Percentiles rank a stretch among this genome's conserved stretches.
Conservation (phyloP, 2,797 vertebrate species). For the Halcyon badia region DNA sequence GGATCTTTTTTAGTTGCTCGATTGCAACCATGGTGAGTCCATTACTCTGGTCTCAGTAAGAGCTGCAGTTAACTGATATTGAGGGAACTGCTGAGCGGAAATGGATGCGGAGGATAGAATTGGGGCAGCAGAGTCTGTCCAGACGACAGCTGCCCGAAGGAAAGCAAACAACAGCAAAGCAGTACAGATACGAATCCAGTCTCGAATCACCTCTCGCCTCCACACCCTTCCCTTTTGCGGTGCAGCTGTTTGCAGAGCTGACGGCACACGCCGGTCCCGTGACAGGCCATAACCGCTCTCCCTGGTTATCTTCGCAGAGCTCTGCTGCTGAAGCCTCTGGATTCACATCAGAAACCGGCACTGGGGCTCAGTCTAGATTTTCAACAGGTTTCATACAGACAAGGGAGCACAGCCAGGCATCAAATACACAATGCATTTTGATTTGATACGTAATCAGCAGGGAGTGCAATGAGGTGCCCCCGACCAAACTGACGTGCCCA, state of each 20-base stretch:
- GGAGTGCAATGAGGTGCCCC: neutral
- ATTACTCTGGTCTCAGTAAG: neutral
- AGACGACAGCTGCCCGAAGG: rapidly evolving
- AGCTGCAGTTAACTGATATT: neutral
- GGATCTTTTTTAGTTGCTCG: neutral
- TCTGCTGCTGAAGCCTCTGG: neutral
- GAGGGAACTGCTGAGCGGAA: neutral
- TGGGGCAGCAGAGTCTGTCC: neutral
- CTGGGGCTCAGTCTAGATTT: neutral
- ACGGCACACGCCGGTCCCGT: rapidly evolving
- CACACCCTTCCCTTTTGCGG: rapidly evolving
- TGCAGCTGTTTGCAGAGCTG: neutral
- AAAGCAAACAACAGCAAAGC: neutral
- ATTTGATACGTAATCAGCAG: neutral
- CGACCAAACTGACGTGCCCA: neutral
- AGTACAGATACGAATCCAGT: neutral
- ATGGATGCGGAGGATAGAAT: rapidly evolving
- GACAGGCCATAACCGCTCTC: rapidly evolving
- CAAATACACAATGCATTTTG: neutral
- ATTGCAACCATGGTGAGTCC: rapidly evolving
- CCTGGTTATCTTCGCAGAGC: too few species aligned
- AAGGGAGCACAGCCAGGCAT: neutral
- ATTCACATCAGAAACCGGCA: neutral
- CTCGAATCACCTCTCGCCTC: neutral
- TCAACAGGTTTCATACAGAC: neutral